A percentile compares a stretch with the other conserved stretches of the same genome.
Conservation (phyloP, 2,113 vertebrate species). For the Saguinus midas region DNA sequence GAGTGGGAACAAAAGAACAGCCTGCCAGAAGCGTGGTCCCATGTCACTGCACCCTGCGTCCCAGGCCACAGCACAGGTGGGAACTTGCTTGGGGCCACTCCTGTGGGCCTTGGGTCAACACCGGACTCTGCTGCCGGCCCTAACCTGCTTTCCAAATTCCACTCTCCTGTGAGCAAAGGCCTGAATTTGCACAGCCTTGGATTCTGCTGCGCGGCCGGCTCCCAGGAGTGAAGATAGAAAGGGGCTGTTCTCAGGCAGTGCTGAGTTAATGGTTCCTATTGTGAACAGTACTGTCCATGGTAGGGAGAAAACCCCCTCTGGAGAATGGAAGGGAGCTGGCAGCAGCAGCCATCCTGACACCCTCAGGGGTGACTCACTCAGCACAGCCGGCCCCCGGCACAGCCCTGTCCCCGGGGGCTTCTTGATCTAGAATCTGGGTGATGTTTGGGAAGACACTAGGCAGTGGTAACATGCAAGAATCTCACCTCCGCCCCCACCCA, state of each 20-base stretch:
- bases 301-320: not conserved
- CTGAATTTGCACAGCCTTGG: not conserved
- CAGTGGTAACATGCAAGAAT: not conserved
- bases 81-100: not conserved
- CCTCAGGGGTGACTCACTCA: not conserved
- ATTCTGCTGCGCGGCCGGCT: not conserved
- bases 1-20: not conserved
- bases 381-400: not conserved
- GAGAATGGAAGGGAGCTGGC: not conserved
- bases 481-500: not conserved
- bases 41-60: rapidly evolving
- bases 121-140: not conserved
- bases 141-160: not conserved
- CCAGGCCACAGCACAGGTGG: not conserved
- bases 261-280: not conserved
- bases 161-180: not conserved
- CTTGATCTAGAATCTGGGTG: not conserved
- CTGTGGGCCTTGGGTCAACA: not conserved
- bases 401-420: not conserved
- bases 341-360: not conserved
- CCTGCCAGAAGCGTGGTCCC: rapidly evolving
- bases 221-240: not conserved
- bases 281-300: not conserved
- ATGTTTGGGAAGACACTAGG: not conserved
- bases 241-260: not conserved